Percentiles rank a stretch among this genome's conserved stretches.
These are phyloP conservation scores for Acipenser oxyrinchus DNA, from an alignment of 2,797 vertebrate species.

Conservation along the genomic window DNA sequence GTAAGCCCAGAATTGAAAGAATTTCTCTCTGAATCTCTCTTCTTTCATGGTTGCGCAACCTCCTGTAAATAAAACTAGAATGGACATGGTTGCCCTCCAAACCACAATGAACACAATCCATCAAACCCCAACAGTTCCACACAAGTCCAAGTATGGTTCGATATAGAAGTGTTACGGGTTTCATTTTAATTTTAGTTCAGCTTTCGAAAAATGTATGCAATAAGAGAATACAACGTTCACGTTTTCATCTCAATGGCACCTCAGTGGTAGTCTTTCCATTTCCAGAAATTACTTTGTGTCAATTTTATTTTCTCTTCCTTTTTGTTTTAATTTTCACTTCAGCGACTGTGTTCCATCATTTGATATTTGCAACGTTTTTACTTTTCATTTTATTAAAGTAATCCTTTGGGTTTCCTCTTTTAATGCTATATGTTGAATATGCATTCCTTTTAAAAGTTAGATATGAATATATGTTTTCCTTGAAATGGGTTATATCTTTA, in stretches of 20 bases:
- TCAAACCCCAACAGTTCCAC: slow-evolving; percentile 80
- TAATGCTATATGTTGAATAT: background rate
- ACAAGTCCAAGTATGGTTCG: slow-evolving; percentile 73
- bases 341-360: slow-evolving; percentile 11
- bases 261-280: slow-evolving; percentile 28
- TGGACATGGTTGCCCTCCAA: slow-evolving; percentile 95
- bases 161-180: slow-evolving; percentile 54
- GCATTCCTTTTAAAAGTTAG: background rate
- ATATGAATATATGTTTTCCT: background rate
- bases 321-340: slow-evolving; percentile 3
- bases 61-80: slow-evolving; percentile 98
- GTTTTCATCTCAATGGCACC: slow-evolving; percentile 29
- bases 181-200: slow-evolving; percentile 45
- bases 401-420: background rate
- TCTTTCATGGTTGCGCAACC: slow-evolving; percentile 93
- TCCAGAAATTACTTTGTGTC: background rate
- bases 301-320: background rate
- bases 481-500: no score
- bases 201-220: no score
- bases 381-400: background rate
- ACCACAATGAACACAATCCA: slow-evolving; percentile 73
- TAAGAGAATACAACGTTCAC: slow-evolving; percentile 3
- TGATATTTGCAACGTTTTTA: slow-evolving; percentile 1
- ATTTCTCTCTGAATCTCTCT: slow-evolving; percentile 98
- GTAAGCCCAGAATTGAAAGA: slow-evolving; percentile 95